Percentiles rank a stretch among this genome's conserved stretches.
These are phyloP conservation scores for Agonopterix subpropinquella DNA, from an alignment of 2,888 invertebrate genomes.

Conservation along the genomic window DNA sequence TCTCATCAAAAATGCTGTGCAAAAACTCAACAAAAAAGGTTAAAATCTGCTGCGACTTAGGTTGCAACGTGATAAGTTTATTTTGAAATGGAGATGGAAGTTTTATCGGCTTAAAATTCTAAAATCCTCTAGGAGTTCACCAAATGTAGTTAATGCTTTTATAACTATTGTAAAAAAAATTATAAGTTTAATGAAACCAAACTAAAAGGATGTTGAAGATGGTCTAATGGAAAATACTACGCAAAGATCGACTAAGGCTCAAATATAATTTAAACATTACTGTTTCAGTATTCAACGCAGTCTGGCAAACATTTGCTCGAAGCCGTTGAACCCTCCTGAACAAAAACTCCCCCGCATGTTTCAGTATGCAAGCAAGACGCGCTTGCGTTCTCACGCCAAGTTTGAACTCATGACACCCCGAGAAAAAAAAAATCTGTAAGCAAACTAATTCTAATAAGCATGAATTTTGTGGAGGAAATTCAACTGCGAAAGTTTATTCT, in stretches of 20 bases:
- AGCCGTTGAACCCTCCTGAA: conserved; percentile 64
- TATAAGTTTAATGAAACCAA: no score
- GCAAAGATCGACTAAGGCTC: no score
- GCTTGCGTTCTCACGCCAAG: conserved; percentile 51
- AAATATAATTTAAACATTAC: no score
- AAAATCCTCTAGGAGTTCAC: conserved; percentile 4
- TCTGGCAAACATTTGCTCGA: conserved; percentile 35
- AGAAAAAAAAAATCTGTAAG: conserved; percentile 43
- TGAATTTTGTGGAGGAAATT: neutral
- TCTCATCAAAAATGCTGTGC: conserved; percentile 46
- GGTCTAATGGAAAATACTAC: no score
- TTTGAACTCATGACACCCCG: conserved; percentile 54
- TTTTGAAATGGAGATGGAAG: conserved; percentile 56
- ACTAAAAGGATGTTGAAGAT: no score
- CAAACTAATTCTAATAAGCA: conserved; percentile 24
- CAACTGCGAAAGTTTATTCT: no score
- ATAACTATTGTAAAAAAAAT: no score
- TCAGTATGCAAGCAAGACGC: conserved; percentile 32
- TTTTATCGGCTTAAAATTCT: conserved; percentile 36
- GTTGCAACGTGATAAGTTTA: conserved; percentile 66
- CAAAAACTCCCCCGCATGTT: conserved; percentile 68
- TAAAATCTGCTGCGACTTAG: conserved; percentile 42
- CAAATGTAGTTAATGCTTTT: neutral
- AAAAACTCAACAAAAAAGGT: conserved; percentile 50
- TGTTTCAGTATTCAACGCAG: no score